A percentile compares a stretch with the other conserved stretches of the same genome.
phyloP scores from a whole-genome alignment of 2,113 vertebrate genomes.

The Jaculus jaculus region DNA sequence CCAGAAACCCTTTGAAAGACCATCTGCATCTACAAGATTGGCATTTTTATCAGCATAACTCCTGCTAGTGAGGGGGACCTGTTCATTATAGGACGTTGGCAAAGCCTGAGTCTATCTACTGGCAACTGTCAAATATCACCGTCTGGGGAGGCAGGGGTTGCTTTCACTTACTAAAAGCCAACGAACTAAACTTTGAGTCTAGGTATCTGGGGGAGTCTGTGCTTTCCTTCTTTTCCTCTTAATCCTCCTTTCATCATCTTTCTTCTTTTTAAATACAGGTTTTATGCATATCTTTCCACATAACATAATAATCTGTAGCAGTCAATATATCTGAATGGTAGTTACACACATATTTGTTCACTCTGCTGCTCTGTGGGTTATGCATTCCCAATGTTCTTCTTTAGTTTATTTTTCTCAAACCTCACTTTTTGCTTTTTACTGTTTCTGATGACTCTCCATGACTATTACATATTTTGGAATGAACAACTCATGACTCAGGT shows the following conservation, averaged over 20 bases:
- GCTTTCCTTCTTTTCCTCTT: not conserved
- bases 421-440: not conserved
- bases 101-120: not conserved
- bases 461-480: not conserved
- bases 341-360: no score
- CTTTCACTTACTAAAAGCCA: not conserved
- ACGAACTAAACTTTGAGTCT: not conserved
- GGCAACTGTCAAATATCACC: not conserved
- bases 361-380: no score
- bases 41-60: not conserved
- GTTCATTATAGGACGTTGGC: not conserved
- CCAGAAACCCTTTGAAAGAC: not conserved
- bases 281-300: not conserved
- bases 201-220: not conserved
- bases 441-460: not conserved
- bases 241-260: no score
- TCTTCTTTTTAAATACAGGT: no score
- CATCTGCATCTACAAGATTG: not conserved
- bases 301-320: no score
- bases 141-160: not conserved
- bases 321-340: no score
- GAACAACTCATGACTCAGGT: not conserved
- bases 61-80: fast-evolving
- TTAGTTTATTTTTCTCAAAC: not conserved
- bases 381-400: not conserved